These are phyloP conservation scores for Parauchenoglanis punctatus DNA, from an alignment of 2,797 vertebrate species.

Conservation along the genomic window DNA sequence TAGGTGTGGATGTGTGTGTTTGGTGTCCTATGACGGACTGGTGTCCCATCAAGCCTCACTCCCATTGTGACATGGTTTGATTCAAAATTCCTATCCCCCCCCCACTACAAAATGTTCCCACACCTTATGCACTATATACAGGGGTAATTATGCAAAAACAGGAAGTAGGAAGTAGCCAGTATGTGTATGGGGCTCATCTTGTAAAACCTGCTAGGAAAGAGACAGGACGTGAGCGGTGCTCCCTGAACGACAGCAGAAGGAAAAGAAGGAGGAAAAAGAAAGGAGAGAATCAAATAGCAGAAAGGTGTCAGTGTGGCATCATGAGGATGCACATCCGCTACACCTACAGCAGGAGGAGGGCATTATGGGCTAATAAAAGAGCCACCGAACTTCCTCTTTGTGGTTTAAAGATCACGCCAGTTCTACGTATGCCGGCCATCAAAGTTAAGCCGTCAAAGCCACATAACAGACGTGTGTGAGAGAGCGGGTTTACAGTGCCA, in stretches of 20 bases:
- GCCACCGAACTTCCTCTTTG: constrained; percentile 30
- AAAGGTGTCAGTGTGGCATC: constrained; percentile 18
- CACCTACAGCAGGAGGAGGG: constrained; percentile 26
- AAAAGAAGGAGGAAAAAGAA: constrained; percentile 10
- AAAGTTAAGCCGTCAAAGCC: constrained; percentile 14
- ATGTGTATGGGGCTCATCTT: background rate
- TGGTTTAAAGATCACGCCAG: constrained; percentile 14
- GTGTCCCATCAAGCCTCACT: background rate
- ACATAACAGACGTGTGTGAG: constrained; percentile 15
- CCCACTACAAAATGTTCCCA: background rate
- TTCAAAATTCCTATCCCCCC: background rate
- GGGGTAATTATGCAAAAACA: constrained; percentile 5
- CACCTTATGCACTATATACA: background rate
- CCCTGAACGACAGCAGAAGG: background rate
- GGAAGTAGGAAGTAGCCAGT: constrained; percentile 13
- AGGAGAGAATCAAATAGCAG: constrained; percentile 28
- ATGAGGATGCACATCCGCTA: constrained; percentile 12
- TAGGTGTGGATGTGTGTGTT: background rate
- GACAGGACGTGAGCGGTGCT: constrained; percentile 37
- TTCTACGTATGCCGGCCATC: background rate
- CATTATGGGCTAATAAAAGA: constrained; percentile 37
- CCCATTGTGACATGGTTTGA: background rate
- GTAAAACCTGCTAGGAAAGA: background rate
- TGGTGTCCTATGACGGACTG: background rate
- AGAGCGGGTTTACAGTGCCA: background rate